Percentiles rank a stretch among this genome's conserved stretches.
phyloP scores from a whole-genome alignment of 2,888 invertebrate genomes.

The Oligia fasciuncula region DNA sequence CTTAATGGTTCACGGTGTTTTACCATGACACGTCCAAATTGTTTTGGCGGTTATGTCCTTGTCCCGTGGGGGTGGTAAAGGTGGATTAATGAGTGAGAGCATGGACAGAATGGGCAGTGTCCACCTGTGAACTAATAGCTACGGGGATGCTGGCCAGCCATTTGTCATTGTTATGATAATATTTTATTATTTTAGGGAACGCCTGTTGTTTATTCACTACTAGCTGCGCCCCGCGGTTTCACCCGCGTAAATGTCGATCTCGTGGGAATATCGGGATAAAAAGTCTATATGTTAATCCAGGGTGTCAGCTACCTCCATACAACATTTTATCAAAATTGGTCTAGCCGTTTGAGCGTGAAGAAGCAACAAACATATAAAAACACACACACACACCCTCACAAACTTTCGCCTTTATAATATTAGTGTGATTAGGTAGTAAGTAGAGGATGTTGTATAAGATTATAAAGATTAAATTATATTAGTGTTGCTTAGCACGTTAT shows the following conservation, averaged over 20 bases:
- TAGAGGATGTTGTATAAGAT: not conserved
- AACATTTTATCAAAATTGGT: no score
- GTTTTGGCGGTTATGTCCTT: conserved; percentile 35
- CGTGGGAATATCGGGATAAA: no score
- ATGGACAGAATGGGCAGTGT: conserved; percentile 30
- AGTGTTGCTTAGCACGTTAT: not conserved
- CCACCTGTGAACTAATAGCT: conserved; percentile 54
- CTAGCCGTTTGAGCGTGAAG: no score
- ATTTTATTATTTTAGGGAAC: conserved; percentile 27
- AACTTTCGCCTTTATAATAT: no score
- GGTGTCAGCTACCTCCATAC: no score
- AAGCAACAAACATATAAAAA: no score
- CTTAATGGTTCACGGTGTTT: conserved; percentile 36
- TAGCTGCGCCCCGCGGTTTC: not conserved
- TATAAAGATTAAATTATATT: not conserved
- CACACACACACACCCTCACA: no score
- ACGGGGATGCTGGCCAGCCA: conserved; percentile 16
- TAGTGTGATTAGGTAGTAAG: not conserved
- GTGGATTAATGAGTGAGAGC: conserved; percentile 38
- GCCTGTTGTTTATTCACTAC: not conserved
- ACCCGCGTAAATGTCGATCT: no score
- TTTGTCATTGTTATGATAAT: conserved; percentile 46
- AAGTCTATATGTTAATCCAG: no score
- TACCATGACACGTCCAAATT: conserved; percentile 38
- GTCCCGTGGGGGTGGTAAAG: conserved; percentile 40